A percentile compares a stretch with the other conserved stretches of the same genome.
Evolutionary conservation across 2,797 vertebrate species (phyloP).

Genomic region (Erpetoichthys calabaricus): DNA sequence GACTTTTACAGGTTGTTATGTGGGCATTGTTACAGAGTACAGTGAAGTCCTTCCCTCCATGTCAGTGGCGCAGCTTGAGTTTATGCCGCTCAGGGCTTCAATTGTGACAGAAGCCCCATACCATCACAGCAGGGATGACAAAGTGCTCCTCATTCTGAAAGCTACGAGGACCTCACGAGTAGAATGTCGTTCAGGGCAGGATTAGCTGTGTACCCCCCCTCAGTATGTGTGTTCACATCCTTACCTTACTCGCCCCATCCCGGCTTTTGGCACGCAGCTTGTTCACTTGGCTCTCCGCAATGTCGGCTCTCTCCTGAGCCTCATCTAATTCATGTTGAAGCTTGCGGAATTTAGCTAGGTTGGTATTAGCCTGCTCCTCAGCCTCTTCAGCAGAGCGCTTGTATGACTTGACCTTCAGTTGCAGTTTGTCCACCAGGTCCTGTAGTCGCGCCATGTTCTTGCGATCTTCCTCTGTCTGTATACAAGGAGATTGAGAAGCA

Average conservation of each 20-base stretch:
- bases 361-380: constrained; percentile 66
- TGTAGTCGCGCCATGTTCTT: constrained; percentile 55
- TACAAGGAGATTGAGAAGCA: background rate
- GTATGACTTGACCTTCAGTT: constrained; percentile 59
- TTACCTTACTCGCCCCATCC: constrained; percentile 48
- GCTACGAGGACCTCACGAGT: too few relatives aligned
- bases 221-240: too few relatives aligned
- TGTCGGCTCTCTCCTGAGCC: constrained; percentile 83
- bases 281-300: constrained; percentile 83
- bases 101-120: too few relatives aligned
- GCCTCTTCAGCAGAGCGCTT: constrained; percentile 71
- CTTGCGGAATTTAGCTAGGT: constrained; percentile 72
- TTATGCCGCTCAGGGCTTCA: too few relatives aligned
- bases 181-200: too few relatives aligned
- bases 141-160: too few relatives aligned
- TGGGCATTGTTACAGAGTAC: too few relatives aligned
- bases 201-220: too few relatives aligned
- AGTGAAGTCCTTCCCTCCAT: too few relatives aligned
- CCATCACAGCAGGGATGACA: too few relatives aligned
- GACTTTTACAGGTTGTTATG: too few relatives aligned
- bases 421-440: constrained; percentile 62
- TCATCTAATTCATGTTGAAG: constrained; percentile 89
- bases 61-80: too few relatives aligned
- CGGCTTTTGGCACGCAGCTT: constrained; percentile 76
- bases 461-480: constrained; percentile 50